phyloP scores from a whole-genome alignment of 2,113 vertebrate species.

The Bostrychus sinensis region DNA sequence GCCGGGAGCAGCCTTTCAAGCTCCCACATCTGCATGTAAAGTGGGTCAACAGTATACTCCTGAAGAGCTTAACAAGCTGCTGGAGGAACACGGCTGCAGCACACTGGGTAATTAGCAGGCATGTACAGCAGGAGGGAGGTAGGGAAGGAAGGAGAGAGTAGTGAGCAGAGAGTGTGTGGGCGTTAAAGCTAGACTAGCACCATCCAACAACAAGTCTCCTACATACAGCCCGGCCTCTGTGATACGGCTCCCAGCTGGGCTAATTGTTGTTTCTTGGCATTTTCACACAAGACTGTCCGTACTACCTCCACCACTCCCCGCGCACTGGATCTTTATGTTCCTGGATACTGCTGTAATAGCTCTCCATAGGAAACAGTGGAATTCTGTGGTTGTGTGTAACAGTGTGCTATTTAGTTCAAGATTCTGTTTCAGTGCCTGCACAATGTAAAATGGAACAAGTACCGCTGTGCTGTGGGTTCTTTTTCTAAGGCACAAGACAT shows the following conservation, averaged over 20 bases:
- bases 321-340: background rate
- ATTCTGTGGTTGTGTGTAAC: background rate
- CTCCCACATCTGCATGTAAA: constrained; percentile 70
- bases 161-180: constrained; percentile 54
- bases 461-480: too few species aligned
- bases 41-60: constrained; percentile 78
- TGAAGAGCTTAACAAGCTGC: constrained; percentile 75
- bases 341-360: background rate
- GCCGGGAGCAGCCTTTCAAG: constrained; percentile 55
- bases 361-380: background rate
- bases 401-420: background rate
- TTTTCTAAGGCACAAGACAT: too few species aligned
- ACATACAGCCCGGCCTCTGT: background rate
- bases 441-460: background rate
- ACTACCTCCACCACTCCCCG: background rate
- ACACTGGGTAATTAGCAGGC: constrained; percentile 74
- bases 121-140: constrained; percentile 38
- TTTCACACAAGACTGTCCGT: background rate
- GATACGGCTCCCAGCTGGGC: background rate
- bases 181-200: constrained; percentile 39
- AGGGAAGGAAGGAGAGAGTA: constrained; percentile 36
- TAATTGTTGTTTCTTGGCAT: background rate
- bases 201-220: constrained; percentile 14
- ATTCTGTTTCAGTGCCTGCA: background rate
- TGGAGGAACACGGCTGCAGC: constrained; percentile 70